A percentile compares a stretch with the other conserved stretches of the same genome.
These are phyloP conservation scores for Nerophis lumbriciformis DNA, from an alignment of 2,113 vertebrate species.

Conservation along the genomic window DNA sequence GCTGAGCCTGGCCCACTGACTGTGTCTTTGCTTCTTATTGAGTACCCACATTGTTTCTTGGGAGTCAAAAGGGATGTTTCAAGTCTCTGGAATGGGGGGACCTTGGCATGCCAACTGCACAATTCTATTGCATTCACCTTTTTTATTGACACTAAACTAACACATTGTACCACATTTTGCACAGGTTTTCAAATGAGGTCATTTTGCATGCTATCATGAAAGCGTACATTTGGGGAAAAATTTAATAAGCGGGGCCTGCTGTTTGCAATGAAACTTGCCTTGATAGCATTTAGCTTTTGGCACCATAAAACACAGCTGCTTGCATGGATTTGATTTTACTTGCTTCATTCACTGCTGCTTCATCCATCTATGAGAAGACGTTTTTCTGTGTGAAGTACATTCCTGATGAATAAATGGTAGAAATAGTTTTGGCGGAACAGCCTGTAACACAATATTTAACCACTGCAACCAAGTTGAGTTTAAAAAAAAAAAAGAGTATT, in stretches of 20 bases:
- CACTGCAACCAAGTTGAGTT: too few relatives aligned
- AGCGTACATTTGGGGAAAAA: too few relatives aligned
- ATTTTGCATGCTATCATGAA: too few relatives aligned
- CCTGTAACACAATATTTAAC: too few relatives aligned
- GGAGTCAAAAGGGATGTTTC: background rate
- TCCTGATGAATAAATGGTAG: background rate
- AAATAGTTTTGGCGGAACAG: too few relatives aligned
- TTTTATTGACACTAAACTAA: background rate
- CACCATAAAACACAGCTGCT: background rate
- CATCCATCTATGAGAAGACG: background rate
- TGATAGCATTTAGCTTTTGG: background rate
- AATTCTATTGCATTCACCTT: background rate
- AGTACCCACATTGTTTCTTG: background rate
- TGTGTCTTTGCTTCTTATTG: constrained; percentile 8
- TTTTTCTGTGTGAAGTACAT: background rate
- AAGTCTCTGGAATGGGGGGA: background rate
- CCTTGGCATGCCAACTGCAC: background rate
- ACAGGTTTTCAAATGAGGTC: background rate
- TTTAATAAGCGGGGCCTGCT: too few relatives aligned
- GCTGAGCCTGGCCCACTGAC: constrained; percentile 51
- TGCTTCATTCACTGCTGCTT: constrained; percentile 10
- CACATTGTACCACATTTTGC: background rate
- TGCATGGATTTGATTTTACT: constrained; percentile 1
- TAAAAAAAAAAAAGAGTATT: too few relatives aligned
- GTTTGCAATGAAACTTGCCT: too few relatives aligned